Evolutionary conservation across 2,797 vertebrate genomes (phyloP).

Genomic region (Eutrigla gurnardus): DNA sequence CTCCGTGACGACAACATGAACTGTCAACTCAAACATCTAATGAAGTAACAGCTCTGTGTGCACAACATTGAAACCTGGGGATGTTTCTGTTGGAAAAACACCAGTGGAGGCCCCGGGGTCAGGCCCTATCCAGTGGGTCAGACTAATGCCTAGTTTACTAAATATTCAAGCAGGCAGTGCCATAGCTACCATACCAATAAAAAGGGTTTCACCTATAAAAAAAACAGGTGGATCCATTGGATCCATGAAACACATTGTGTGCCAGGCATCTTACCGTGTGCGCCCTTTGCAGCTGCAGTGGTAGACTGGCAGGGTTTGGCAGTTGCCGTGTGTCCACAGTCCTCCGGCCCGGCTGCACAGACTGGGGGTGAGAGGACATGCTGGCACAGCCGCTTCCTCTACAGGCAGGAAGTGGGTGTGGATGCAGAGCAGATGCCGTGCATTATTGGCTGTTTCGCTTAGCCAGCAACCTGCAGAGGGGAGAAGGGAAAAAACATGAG

Average conservation of each 20-base stretch:
- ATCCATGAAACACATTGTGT: neutral
- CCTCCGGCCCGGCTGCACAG: conserved; percentile 82
- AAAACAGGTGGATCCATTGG: conserved; percentile 11
- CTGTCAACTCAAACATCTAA: conserved; percentile 74
- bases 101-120: conserved; percentile 34
- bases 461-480: conserved; percentile 72
- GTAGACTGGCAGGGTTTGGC: conserved; percentile 78
- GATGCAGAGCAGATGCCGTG: conserved; percentile 61
- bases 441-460: conserved; percentile 74
- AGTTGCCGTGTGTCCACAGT: conserved; percentile 83
- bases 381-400: conserved; percentile 84
- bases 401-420: conserved; percentile 79
- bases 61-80: conserved; percentile 58
- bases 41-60: conserved; percentile 63
- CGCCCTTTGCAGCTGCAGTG: conserved; percentile 83
- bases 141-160: conserved; percentile 61
- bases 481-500: neutral
- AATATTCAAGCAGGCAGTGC: conserved; percentile 45
- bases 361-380: conserved; percentile 86
- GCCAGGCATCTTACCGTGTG: conserved; percentile 77
- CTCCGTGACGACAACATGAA: conserved; percentile 59
- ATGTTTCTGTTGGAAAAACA: conserved; percentile 54
- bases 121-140: conserved; percentile 42
- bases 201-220: conserved; percentile 2
- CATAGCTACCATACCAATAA: conserved; percentile 3